Evolutionary conservation across 1,140 invertebrate species (phyloP).

Genomic region (Galleria mellonella): DNA sequence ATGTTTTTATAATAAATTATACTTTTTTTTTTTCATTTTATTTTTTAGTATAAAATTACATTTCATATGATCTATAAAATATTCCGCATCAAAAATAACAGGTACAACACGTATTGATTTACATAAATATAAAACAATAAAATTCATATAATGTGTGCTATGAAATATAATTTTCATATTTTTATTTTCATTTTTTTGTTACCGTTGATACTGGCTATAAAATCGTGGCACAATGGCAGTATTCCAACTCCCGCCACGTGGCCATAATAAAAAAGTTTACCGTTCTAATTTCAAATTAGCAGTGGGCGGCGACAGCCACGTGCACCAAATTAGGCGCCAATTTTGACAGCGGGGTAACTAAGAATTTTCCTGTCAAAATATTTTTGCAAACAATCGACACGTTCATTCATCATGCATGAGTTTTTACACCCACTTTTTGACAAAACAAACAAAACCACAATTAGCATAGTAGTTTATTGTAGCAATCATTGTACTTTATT

Average conservation of each 20-base stretch:
- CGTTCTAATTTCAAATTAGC: slow-evolving; percentile 59
- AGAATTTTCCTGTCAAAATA: slow-evolving; percentile 69
- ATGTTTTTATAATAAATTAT: too few species aligned
- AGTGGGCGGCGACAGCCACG: slow-evolving; percentile 38
- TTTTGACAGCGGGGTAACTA: slow-evolving; percentile 54
- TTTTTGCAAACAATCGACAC: slow-evolving; percentile 66
- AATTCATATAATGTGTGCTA: too few species aligned
- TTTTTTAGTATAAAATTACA: too few species aligned
- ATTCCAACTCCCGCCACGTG: slow-evolving; percentile 40
- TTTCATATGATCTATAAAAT: too few species aligned
- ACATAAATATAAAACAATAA: too few species aligned
- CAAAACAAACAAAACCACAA: slow-evolving; percentile 71
- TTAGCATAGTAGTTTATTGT: slow-evolving; percentile 66
- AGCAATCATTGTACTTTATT: slow-evolving; percentile 27
- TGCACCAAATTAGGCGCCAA: slow-evolving; percentile 55
- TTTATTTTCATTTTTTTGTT: too few species aligned
- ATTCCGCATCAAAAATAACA: too few species aligned
- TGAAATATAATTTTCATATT: too few species aligned
- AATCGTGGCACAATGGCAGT: slow-evolving; percentile 13
- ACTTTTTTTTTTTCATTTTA: too few species aligned
- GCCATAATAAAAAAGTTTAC: slow-evolving; percentile 63
- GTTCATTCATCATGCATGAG: slow-evolving; percentile 28
- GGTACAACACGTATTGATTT: too few species aligned
- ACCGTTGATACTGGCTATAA: too few species aligned
- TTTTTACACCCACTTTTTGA: slow-evolving; percentile 38